Evolutionary conservation across 2,888 invertebrate genomes (phyloP).

Genomic region (Ellobium chinense): DNA sequence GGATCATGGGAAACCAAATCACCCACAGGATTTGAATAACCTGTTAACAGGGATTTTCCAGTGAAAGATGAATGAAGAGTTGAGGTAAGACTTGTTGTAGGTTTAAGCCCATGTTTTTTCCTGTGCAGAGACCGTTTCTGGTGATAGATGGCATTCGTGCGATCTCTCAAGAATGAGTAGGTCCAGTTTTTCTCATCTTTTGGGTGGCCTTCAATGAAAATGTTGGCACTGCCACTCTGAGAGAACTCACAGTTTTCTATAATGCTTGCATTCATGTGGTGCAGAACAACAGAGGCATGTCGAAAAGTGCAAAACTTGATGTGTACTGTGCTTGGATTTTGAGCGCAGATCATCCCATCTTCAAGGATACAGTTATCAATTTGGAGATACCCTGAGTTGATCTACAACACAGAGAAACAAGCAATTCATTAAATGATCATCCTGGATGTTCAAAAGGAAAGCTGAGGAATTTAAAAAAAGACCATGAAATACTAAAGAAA

Average conservation of each 20-base stretch:
- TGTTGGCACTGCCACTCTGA: slow-evolving; percentile 68
- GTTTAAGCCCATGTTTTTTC: slow-evolving; percentile 44
- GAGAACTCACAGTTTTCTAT: slow-evolving; percentile 74
- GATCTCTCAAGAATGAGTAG: slow-evolving; percentile 52
- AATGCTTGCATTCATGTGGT: slow-evolving; percentile 67
- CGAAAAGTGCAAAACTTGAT: slow-evolving; percentile 71
- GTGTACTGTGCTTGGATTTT: slow-evolving; percentile 67
- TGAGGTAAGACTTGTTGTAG: slow-evolving; percentile 47
- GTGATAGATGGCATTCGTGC: slow-evolving; percentile 36
- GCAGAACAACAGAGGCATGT: slow-evolving; percentile 68
- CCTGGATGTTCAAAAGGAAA: no score
- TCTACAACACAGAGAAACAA: no score
- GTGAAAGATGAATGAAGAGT: slow-evolving; percentile 50
- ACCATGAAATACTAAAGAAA: no score
- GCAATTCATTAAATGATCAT: no score
- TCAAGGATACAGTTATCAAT: slow-evolving; percentile 74
- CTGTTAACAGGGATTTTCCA: slow-evolving; percentile 42
- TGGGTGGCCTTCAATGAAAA: slow-evolving; percentile 68
- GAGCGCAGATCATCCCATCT: slow-evolving; percentile 73
- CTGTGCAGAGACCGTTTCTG: slow-evolving; percentile 39
- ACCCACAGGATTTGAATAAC: slow-evolving; percentile 21
- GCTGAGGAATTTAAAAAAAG: no score
- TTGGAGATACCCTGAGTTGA: slow-evolving; percentile 70
- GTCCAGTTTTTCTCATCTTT: slow-evolving; percentile 70
- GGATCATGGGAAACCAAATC: slow-evolving; percentile 42